phyloP scores from a whole-genome alignment of 2,888 invertebrate genomes.

The Drosophila mimica region DNA sequence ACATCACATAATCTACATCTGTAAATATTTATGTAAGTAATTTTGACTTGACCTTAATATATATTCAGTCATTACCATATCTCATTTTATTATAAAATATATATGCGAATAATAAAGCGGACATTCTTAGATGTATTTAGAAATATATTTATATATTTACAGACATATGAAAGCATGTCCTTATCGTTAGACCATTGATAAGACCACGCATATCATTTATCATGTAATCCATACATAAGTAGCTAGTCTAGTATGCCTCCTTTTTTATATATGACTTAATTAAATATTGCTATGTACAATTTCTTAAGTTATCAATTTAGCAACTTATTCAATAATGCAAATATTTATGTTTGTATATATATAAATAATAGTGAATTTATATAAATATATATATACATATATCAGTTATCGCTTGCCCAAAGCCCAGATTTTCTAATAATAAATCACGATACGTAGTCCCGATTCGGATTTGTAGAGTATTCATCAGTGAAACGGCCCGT shows the following conservation, averaged over 20 bases:
- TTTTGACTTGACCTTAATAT: slow-evolving; percentile 2
- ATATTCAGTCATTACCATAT: slow-evolving; percentile 19
- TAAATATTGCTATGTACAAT: slow-evolving; percentile 6
- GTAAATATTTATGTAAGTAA: slow-evolving; percentile 32
- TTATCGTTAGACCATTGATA: slow-evolving; percentile 13
- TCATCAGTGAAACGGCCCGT: slow-evolving; percentile 84
- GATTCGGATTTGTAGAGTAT: slow-evolving; percentile 79
- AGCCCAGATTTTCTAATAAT: slow-evolving; percentile 12
- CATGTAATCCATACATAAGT: neutral
- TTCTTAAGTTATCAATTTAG: neutral
- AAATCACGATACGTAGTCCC: slow-evolving; percentile 84
- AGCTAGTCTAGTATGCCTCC: neutral
- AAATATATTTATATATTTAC: neutral
- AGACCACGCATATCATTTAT: slow-evolving; percentile 1
- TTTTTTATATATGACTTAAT: neutral
- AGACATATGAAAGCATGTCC: slow-evolving; percentile 7
- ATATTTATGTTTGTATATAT: neutral
- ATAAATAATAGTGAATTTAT: too few relatives aligned
- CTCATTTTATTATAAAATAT: neutral
- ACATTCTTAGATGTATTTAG: neutral
- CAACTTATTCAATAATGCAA: neutral
- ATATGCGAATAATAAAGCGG: neutral
- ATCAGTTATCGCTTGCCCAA: slow-evolving; percentile 33
- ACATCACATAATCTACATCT: neutral
- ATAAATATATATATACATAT: neutral